Conservation (phyloP, 1,140 invertebrate species). For the Caenorhabditis elegans region WBcel235 BX284603.4:8329501-8330000, state of each 20-base stretch:
- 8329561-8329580: background rate
- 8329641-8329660: background rate
- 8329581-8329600: background rate
- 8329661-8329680: background rate
- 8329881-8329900: background rate
- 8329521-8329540: background rate
- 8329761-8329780: background rate
- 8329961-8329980: background rate
- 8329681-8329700: background rate
- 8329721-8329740: background rate
- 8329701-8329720: background rate
- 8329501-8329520: background rate
- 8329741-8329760: background rate
- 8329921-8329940: background rate
- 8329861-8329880: background rate
- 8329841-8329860: background rate
- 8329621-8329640: background rate
- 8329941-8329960: background rate
- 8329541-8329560: background rate
- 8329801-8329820: background rate
- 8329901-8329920: background rate
- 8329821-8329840: background rate
- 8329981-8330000: background rate
- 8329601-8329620: background rate
- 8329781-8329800: background rate